Conservation (phyloP, 2,113 vertebrate genomes). For the Uria lomvia region DNA sequence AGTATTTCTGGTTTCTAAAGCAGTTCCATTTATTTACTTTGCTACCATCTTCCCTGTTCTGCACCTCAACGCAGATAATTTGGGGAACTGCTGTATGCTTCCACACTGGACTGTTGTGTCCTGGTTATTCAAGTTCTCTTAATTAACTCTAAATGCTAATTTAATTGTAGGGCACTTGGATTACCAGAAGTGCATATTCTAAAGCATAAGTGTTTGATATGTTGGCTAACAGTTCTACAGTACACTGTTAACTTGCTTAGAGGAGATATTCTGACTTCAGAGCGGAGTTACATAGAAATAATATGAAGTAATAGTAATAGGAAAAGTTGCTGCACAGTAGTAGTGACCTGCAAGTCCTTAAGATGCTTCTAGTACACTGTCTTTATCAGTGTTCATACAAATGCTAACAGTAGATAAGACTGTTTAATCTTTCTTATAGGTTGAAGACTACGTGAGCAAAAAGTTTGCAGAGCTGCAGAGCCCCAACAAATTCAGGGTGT, state of each 20-base stretch:
- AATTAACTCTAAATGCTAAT: background rate
- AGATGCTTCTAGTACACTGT: background rate
- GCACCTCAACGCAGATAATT: background rate
- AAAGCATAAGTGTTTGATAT: background rate
- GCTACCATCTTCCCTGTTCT: background rate
- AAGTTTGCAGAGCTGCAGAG: constrained; percentile 84
- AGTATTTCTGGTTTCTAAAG: background rate
- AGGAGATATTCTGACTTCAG: background rate
- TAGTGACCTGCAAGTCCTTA: background rate
- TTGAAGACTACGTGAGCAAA: constrained; percentile 79
- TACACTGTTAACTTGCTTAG: background rate
- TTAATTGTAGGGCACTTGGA: background rate
- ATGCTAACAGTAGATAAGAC: background rate
- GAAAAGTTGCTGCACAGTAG: background rate
- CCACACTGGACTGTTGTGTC: background rate
- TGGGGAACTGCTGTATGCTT: background rate
- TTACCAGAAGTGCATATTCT: background rate
- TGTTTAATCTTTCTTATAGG: constrained; percentile 67
- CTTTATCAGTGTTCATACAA: background rate
- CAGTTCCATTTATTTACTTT: background rate
- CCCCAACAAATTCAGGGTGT: constrained; percentile 89
- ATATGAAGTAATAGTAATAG: background rate
- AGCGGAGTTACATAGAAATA: background rate
- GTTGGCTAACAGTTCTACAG: background rate
- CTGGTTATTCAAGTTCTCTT: background rate